A percentile compares a stretch with the other conserved stretches of the same genome.
These are phyloP conservation scores for Uria lomvia DNA, from an alignment of 2,113 vertebrate genomes.

Conservation along the genomic window DNA sequence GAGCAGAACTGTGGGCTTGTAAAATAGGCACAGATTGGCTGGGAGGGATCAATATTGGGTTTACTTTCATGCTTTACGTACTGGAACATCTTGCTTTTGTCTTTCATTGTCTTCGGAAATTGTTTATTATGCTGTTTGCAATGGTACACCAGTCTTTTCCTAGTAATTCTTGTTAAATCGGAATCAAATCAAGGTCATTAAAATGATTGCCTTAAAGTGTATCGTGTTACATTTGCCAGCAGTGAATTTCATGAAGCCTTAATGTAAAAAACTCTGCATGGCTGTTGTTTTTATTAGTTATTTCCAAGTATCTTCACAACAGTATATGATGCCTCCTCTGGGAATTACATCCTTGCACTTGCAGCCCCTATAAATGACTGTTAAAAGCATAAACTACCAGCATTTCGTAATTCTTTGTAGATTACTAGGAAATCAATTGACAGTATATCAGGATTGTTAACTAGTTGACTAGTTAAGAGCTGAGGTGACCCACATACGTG, in stretches of 20 bases:
- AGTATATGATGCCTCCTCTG: neutral
- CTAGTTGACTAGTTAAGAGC: neutral
- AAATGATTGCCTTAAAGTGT: neutral
- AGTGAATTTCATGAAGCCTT: neutral
- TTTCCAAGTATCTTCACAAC: neutral
- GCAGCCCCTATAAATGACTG: neutral
- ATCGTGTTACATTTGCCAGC: neutral
- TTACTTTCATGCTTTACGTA: neutral
- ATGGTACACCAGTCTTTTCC: neutral
- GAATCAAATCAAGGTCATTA: neutral
- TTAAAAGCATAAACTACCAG: neutral
- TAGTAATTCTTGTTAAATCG: neutral
- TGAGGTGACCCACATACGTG: neutral
- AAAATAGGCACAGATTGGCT: neutral
- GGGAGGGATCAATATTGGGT: neutral
- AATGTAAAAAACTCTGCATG: neutral
- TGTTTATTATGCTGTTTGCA: neutral
- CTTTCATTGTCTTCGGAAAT: neutral
- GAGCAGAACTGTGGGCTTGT: neutral
- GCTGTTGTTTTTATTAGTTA: neutral
- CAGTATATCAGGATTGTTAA: neutral
- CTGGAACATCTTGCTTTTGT: neutral
- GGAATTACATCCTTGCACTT: neutral
- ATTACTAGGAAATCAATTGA: neutral
- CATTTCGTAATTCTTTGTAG: neutral